Base-by-base conservation (phyloP, 2,113 vertebrate species). In the Potamarius usumacintae region DNA sequence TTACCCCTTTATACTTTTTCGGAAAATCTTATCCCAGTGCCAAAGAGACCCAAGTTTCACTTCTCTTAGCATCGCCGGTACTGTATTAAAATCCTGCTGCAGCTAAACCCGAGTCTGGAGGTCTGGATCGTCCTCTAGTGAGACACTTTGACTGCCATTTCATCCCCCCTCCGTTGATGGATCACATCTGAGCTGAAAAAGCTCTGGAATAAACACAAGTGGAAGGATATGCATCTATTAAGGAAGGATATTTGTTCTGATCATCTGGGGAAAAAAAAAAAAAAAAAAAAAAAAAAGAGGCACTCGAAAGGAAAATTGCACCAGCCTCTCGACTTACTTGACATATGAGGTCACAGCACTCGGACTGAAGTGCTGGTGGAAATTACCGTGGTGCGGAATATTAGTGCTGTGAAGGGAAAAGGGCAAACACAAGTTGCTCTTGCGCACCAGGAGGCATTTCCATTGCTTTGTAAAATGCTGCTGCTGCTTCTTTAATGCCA, bases 341-440 rank as follows among this genome's bases (percentile, higher is more conserved):
- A 89, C 89, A 79, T 60, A 84, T n/a, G 89, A 89, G 83, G 86
- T 88, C 82, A 79, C 50, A 12, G 34, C 78, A 83, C 87, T 90
- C 87, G 15, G 67, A 58, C 8, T 86, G 72, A 86, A 90, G 89
- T 83, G 63, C 80, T 14, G 18, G 30, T 77, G 50, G 83, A 90
- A 88, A 88, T 90, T 83, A 83, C 34, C 84, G 60, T 84, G 83
- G 79, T 27, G 63, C 42, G 48, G 74, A 69, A 88, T 62, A 62
- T 69, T 50, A 80, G n/a, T 5, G 15, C 65, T 60, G 42, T 7
- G 50, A 72, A 86, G 79, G 85, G 81, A 82, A 86, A 85, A 83
- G 86, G 89, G 71, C 86, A 87, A 83, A 74, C 34, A 27, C 67
- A 50, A 76, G 77, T 72, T 62, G 53, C 83, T 87, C 34, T 69